Evolutionary conservation across 2,797 vertebrate species (phyloP), one percentile per base, ranked within the genome.

Genomic region (Ctenochaetus hawaiiensis): DNA sequence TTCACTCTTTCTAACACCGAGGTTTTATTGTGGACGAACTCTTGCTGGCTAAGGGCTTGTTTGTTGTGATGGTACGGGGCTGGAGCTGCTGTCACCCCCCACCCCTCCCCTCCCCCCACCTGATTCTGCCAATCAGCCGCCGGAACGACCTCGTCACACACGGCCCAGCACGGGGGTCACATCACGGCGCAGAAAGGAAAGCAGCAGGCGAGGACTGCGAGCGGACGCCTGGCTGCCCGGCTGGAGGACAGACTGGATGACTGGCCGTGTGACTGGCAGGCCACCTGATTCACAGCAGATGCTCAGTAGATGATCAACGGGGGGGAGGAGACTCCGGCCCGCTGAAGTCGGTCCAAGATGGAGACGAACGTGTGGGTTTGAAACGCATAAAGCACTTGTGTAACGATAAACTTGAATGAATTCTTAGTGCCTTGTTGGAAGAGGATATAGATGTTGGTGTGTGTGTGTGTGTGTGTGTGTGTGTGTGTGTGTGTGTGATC

Each of bases 401-500:
- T 83, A 56, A 75, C n/a, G 85, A 87, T 91, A 96, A 96, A 97
- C 96, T 97, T 98, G 96, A 97, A 97, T 93, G 92, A 96, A 95
- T 96, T 96, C 88, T 93, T 95, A 95, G 97, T 98, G 97, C 97
- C 97, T 98, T 97, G 94, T 93, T 92, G 90, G 94, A 95, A 88
- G 62, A 80, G 60, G 73, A 75, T 57, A 39, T 26, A 41, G 30
- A 52, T 64, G 57, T 60, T 20, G 37, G 49, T 6, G 67, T 75
- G 72, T 57, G 67, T 34, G 34, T 43, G 45, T 41, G 43, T n/a
- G 49, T 41, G 72, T 34, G 37, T 45, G 8, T 26, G 56, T 52
- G 59, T 23, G 52, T 26, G 64, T 18, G 58, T 44, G 22, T 23
- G 57, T 44, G 56, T 54, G 58, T 30, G 43, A 67, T 77, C 52